Evolutionary conservation across 2,113 vertebrate genomes (phyloP).

Genomic region (Psophia crepitans): DNA sequence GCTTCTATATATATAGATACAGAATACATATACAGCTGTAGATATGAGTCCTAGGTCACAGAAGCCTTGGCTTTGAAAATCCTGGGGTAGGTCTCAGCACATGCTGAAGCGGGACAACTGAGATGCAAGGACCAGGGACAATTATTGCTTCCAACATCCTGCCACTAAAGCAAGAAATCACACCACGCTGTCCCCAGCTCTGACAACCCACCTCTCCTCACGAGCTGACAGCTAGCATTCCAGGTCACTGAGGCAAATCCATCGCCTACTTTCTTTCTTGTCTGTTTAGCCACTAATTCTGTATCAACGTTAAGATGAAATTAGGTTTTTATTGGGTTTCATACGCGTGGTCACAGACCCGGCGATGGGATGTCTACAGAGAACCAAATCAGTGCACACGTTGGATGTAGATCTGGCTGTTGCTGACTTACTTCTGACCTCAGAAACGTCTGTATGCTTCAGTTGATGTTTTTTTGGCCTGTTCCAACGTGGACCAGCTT

Average conservation of each 20-base stretch:
- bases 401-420: neutral
- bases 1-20: neutral
- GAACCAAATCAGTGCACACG: neutral
- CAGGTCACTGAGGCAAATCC: neutral
- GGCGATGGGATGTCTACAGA: neutral
- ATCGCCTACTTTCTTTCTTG: neutral
- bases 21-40: neutral
- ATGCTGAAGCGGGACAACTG: neutral
- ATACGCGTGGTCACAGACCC: fast-evolving
- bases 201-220: neutral
- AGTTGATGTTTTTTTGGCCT: neutral
- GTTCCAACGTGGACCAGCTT: neutral
- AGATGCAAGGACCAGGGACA: neutral
- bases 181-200: fast-evolving
- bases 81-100: neutral
- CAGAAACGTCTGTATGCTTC: neutral
- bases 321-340: neutral
- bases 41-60: neutral
- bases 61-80: neutral
- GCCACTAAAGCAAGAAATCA: neutral
- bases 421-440: neutral
- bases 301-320: neutral
- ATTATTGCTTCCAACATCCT: neutral
- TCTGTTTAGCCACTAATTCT: neutral
- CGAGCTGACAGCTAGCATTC: neutral